These are phyloP conservation scores for Brachypterus glaber DNA, from an alignment of 2,888 invertebrate genomes.

Conservation along the genomic window DNA sequence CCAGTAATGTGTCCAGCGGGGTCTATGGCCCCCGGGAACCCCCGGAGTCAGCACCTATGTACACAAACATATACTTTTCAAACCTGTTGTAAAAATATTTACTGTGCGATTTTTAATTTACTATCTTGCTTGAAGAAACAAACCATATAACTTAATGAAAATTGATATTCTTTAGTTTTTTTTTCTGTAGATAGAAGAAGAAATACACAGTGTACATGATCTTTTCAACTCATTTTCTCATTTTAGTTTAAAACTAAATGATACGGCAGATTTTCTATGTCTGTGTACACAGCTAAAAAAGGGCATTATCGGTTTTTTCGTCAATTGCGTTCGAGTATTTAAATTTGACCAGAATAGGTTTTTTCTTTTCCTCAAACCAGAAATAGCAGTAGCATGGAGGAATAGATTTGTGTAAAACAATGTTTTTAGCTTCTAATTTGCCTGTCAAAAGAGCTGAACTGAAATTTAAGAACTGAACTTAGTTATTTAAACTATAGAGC, in stretches of 20 bases:
- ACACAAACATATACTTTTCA: too few relatives aligned
- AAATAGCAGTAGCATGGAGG: constrained; percentile 61
- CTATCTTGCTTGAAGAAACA: too few relatives aligned
- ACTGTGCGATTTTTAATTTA: too few relatives aligned
- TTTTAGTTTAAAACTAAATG: constrained; percentile 36
- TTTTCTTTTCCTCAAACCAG: constrained; percentile 51
- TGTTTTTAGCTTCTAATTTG: constrained; percentile 47
- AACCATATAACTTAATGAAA: constrained; percentile 59
- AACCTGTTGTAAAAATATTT: too few relatives aligned
- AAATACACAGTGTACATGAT: constrained; percentile 50
- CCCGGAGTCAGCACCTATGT: too few relatives aligned
- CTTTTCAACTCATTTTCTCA: constrained; percentile 27
- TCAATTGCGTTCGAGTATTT: constrained; percentile 46
- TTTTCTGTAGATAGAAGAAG: constrained; percentile 49
- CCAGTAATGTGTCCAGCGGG: too few relatives aligned
- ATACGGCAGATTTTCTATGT: constrained; percentile 44
- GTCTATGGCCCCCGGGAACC: too few relatives aligned
- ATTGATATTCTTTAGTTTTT: constrained; percentile 55
- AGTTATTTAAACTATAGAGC: too few relatives aligned
- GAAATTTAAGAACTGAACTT: too few relatives aligned
- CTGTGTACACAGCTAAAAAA: constrained; percentile 44
- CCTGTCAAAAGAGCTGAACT: constrained; percentile 58
- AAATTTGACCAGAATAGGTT: constrained; percentile 55
- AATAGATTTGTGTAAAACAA: constrained; percentile 54
- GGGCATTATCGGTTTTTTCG: constrained; percentile 37